phyloP scores from a whole-genome alignment of 2,888 invertebrate species.

The Pedicia rivosa region DNA sequence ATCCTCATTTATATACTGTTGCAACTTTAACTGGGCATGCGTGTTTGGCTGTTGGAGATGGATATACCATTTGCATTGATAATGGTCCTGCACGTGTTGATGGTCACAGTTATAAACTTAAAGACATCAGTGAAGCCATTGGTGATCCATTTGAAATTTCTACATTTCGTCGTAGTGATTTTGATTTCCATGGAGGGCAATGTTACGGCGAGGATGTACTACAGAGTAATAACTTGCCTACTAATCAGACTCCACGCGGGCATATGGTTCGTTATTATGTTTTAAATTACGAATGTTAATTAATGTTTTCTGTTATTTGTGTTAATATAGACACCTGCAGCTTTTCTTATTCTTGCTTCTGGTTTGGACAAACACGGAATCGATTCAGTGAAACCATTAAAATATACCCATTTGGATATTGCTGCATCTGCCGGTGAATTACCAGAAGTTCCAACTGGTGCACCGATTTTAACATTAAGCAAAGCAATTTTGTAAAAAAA shows the following conservation, averaged over 20 bases:
- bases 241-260: slow-evolving; percentile 54
- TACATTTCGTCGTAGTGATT: slow-evolving; percentile 57
- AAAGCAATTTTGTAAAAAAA: slow-evolving; percentile 25
- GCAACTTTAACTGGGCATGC: slow-evolving; percentile 87
- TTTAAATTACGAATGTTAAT: neutral
- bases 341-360: slow-evolving; percentile 69
- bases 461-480: slow-evolving; percentile 54
- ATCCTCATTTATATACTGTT: slow-evolving; percentile 76
- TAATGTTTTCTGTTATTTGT: neutral
- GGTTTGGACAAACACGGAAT: slow-evolving; percentile 65
- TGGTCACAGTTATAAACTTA: slow-evolving; percentile 29
- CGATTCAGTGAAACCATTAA: slow-evolving; percentile 44
- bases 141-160: slow-evolving; percentile 71
- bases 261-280: slow-evolving; percentile 40
- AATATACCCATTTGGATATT: slow-evolving; percentile 70
- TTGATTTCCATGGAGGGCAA: slow-evolving; percentile 45
- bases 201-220: slow-evolving; percentile 72
- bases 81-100: slow-evolving; percentile 52
- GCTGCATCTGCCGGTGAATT: slow-evolving; percentile 59
- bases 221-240: slow-evolving; percentile 57
- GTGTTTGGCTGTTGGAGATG: slow-evolving; percentile 43
- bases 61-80: slow-evolving; percentile 62
- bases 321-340: slow-evolving; percentile 50
- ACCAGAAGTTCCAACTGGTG: slow-evolving; percentile 56
- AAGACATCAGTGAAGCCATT: slow-evolving; percentile 23